Evolutionary conservation across 2,888 invertebrate genomes (phyloP), one percentile per base, ranked within the genome.

Genomic region (Eurois occulta): DNA sequence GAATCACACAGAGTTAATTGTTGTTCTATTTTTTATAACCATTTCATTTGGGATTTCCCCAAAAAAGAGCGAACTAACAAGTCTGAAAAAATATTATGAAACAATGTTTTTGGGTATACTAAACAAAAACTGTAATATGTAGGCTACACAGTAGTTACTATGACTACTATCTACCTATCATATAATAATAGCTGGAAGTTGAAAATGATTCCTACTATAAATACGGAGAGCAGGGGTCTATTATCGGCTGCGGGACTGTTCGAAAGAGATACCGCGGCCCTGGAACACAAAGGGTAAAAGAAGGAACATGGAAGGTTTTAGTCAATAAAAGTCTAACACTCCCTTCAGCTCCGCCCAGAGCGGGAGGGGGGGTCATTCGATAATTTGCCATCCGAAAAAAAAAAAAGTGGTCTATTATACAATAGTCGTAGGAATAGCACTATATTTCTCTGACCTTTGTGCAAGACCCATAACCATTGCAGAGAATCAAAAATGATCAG

Each of bases 61-160:
- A 32, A n/a, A 58, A 38, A 41, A 70, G 21, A 21, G 46, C 1
- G 13, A 28, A 64, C 2, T 35, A 69, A 43, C 18, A 24, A 38
- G 52, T 28, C 24, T 55, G 13, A 5, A 80, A 28, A 52, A 64
- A 70, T 64, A 64, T 70, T 80, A 24, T 24, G 8, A 68, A 55
- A 69, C n/a, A 13, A 55, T 52, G 13, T n/a, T 55, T 55, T 55
- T 55, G 13, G 7, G 18, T 48, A 48, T 10, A 41, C 41, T 10
- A 10, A 55, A 55, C n/a, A n/a, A 55, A 55, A 55, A 11, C 55
- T n/a, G n/a, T n/a, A 55, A 55, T n/a, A 55, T 4, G 1, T 52
- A 52, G 48, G 48, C 48, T 52, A 24, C 48, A 24, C 48, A 24
- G 48, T 24, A 24, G 48, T 24, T 46, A 7, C 46, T 46, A 46